phyloP scores from a whole-genome alignment of 1,140 invertebrate species.

The Helicoverpa armigera region DNA sequence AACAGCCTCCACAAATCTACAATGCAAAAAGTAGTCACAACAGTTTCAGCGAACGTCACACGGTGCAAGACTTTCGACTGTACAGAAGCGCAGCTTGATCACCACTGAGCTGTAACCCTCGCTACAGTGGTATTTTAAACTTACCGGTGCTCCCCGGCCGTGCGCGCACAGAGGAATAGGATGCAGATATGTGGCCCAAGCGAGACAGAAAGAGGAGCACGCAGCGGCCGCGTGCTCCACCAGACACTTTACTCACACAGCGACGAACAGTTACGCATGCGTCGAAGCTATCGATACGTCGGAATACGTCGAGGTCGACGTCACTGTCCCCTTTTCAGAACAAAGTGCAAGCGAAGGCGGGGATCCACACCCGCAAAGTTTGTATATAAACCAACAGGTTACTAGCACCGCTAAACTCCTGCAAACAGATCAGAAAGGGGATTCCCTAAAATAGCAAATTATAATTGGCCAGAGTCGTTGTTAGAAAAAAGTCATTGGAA shows the following conservation, averaged over 20 bases:
- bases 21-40: constrained; percentile 73
- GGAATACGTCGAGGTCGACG: constrained; percentile 75
- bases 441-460: not conserved
- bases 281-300: constrained; percentile 74
- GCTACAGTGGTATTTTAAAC: constrained; percentile 81
- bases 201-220: constrained; percentile 72
- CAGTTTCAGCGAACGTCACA: constrained; percentile 66
- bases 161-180: constrained; percentile 59
- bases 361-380: constrained; percentile 31
- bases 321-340: constrained; percentile 79
- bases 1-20: constrained; percentile 64
- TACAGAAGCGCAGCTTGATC: constrained; percentile 71
- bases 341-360: constrained; percentile 69
- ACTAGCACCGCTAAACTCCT: not conserved
- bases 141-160: constrained; percentile 77
- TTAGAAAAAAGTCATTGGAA: constrained; percentile 3
- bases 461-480: not conserved
- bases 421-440: not conserved
- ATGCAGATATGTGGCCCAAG: constrained; percentile 64
- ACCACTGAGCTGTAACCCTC: constrained; percentile 78
- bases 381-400: constrained; percentile 31
- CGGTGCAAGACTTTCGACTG: constrained; percentile 62
- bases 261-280: constrained; percentile 75
- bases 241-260: constrained; percentile 75
- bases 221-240: constrained; percentile 76